Evolutionary conservation across 2,113 vertebrate species (phyloP), one percentile per base, ranked within the genome.

Genomic region (Chunga burmeisteri): DNA sequence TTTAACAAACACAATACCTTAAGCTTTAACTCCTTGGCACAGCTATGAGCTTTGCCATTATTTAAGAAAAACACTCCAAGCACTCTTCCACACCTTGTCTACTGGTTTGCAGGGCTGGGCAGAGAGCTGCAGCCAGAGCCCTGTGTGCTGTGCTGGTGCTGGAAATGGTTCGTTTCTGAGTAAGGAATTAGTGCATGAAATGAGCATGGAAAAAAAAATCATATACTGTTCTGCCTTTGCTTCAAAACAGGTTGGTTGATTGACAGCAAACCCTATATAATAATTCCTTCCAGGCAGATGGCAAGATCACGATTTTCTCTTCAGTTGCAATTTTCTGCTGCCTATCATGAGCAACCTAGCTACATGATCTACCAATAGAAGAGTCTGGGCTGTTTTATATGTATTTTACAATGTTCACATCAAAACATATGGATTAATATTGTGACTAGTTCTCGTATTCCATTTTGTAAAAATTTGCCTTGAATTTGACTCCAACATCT

Each of bases 251-350:
- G 92, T 95, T 97, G 94, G 58, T 81, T 97, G 97, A 98, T 86
- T 97, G 97, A 97, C 96, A 98, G 95, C 78, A 93, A 95, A 84
- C 74, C 83, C 95, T 78, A 83, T 95, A 83, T 93, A 96, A 94
- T 84, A 96, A 88, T 94, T 95, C 93, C 95, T 97, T 95, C 81
- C 85, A 98, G 96, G 96, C 97, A 98, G 98, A 97, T 97, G 98
- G 97, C 65, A 49, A 97, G 95, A 98, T 95, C 93, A 94, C 93
- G 94, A 96, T 97, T 98, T 98, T 94, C 91, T 97, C 94, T 95
- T 97, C 94, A 96, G 93, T 87, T 97, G 95, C 96, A 96, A 91
- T 96, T 96, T 97, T 86, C 94, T 97, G 95, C 96, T 96, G 85
- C 95, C 61, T 98, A 95, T 96, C 96, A 65, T 93, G 96, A 96